Percentiles rank a stretch among this genome's conserved stretches.
phyloP scores from a whole-genome alignment of 2,797 vertebrate genomes.

The Ataeniobius toweri region DNA sequence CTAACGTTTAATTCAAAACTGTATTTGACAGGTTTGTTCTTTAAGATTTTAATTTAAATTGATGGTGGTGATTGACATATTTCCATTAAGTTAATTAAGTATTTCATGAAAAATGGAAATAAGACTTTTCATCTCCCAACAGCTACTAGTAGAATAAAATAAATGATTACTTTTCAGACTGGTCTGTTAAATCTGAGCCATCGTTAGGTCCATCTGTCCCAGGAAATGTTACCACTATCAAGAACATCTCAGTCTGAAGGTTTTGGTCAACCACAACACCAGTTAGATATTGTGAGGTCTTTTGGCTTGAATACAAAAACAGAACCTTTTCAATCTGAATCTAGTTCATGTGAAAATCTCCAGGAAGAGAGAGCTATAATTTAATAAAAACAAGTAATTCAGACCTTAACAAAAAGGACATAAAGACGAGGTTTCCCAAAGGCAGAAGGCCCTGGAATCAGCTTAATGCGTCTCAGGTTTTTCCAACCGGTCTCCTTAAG shows the following conservation, averaged over 20 bases:
- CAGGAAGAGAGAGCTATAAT: background rate
- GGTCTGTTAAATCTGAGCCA: too few relatives aligned
- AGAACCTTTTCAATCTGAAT: constrained; percentile 11
- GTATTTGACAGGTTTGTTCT: background rate
- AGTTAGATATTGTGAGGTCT: background rate
- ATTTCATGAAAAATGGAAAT: background rate
- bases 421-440: constrained; percentile 33
- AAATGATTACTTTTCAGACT: background rate
- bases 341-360: constrained; percentile 33
- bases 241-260: background rate
- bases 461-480: background rate
- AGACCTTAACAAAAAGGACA: constrained; percentile 28
- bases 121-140: background rate
- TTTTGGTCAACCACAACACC: background rate
- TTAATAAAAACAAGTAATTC: constrained; percentile 7
- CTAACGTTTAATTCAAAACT: background rate
- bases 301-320: background rate
- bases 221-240: too few relatives aligned
- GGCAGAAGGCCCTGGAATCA: constrained; percentile 8
- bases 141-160: background rate
- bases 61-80: background rate
- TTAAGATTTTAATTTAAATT: background rate
- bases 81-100: background rate
- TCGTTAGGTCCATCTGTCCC: too few relatives aligned
- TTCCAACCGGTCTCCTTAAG: background rate